A percentile compares a stretch with the other conserved stretches of the same genome.
Conservation (phyloP, 2,888 invertebrate genomes). For the Coleophora deauratella region DNA sequence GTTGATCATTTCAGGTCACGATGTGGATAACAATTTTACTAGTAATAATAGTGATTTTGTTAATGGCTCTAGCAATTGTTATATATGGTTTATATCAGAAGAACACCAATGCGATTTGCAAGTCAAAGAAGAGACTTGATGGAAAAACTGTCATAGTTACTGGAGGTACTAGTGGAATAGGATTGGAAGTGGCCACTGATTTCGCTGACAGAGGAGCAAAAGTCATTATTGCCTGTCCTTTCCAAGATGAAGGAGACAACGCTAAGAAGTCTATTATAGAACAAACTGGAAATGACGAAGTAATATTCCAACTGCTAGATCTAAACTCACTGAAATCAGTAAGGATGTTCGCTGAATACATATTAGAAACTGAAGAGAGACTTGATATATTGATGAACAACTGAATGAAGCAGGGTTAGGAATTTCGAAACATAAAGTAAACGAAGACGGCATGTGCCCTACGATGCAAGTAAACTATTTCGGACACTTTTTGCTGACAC, state of each 20-base stretch:
- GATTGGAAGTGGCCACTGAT: slow-evolving; percentile 42
- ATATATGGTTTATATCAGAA: slow-evolving; percentile 16
- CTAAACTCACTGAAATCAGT: slow-evolving; percentile 81
- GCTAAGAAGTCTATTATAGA: slow-evolving; percentile 73
- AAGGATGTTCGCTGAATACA: slow-evolving; percentile 83
- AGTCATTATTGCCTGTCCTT: slow-evolving; percentile 47
- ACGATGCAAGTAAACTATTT: slow-evolving; percentile 94
- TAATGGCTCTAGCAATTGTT: background rate
- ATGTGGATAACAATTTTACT: background rate
- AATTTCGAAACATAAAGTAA: slow-evolving; percentile 64
- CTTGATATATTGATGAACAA: slow-evolving; percentile 90
- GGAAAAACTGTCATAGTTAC: slow-evolving; percentile 40
- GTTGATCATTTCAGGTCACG: no score
- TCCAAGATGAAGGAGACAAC: slow-evolving; percentile 32
- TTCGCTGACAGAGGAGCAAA: slow-evolving; percentile 41
- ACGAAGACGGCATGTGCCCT: slow-evolving; percentile 85
- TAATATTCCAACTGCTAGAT: slow-evolving; percentile 80
- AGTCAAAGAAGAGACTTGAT: slow-evolving; percentile 25
- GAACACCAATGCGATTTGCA: slow-evolving; percentile 22
- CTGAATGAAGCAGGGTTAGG: slow-evolving; percentile 90
- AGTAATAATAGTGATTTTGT: background rate
- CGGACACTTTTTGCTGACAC: slow-evolving; percentile 91
- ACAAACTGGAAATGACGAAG: slow-evolving; percentile 76
- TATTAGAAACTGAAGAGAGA: slow-evolving; percentile 77
- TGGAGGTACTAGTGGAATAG: slow-evolving; percentile 49